Evolutionary conservation across 2,888 invertebrate species (phyloP).

Genomic region (Troides helena): DNA sequence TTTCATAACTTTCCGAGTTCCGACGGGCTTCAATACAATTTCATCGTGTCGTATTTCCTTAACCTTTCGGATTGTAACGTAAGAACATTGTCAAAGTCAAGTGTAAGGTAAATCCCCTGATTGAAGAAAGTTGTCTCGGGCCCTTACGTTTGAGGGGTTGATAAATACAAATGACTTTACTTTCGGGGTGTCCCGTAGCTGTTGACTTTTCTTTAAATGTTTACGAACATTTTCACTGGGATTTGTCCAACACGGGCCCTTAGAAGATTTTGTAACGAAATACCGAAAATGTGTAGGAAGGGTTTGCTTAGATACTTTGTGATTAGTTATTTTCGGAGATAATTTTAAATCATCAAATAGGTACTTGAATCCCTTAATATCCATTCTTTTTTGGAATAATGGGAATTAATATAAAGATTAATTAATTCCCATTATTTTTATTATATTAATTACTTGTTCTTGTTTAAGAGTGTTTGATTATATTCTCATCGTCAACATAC

Average conservation of each 20-base stretch:
- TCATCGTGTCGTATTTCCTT: slow-evolving; percentile 65
- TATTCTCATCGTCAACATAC: not conserved
- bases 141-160: slow-evolving; percentile 52
- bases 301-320: not conserved
- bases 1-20: slow-evolving; percentile 34
- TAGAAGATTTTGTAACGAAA: slow-evolving; percentile 1
- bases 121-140: slow-evolving; percentile 65
- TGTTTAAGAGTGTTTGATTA: not conserved
- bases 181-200: slow-evolving; percentile 54
- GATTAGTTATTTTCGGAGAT: not conserved
- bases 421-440: no score
- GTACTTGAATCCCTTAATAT: no score
- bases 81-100: slow-evolving; percentile 71
- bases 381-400: no score
- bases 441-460: not conserved
- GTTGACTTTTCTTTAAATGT: slow-evolving; percentile 51
- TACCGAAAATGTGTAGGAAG: not conserved
- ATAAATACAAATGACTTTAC: slow-evolving; percentile 50
- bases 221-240: slow-evolving; percentile 41
- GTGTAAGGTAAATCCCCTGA: slow-evolving; percentile 73
- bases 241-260: slow-evolving; percentile 31
- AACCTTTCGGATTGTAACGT: slow-evolving; percentile 66
- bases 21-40: slow-evolving; percentile 48
- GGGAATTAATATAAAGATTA: no score
- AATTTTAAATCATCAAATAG: no score